These are phyloP conservation scores for Macrosiphum euphorbiae DNA, from an alignment of 2,888 invertebrate genomes.

Conservation along the genomic window DNA sequence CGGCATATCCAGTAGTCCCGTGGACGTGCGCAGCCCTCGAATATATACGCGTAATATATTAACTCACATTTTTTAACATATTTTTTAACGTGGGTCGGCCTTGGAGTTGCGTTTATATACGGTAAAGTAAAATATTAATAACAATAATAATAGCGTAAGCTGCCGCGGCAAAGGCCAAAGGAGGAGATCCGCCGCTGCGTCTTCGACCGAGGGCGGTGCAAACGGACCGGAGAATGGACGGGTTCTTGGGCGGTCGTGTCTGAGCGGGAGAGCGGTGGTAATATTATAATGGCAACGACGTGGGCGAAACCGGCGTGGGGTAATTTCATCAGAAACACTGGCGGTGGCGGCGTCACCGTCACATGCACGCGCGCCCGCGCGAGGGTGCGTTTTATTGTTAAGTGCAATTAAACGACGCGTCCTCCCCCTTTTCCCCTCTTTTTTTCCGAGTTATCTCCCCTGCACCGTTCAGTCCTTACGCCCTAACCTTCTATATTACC, in stretches of 20 bases:
- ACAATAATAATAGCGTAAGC: background rate
- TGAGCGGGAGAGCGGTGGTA: background rate
- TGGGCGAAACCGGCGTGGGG: constrained; percentile 42
- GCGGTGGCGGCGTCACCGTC: constrained; percentile 10
- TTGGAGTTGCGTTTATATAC: background rate
- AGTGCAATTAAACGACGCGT: constrained; percentile 44
- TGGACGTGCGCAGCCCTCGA: background rate
- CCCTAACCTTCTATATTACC: constrained; percentile 1
- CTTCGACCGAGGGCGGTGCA: constrained; percentile 34
- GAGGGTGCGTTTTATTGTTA: constrained; percentile 62
- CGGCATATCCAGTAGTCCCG: background rate
- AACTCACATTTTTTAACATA: background rate
- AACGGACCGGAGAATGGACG: constrained; percentile 35
- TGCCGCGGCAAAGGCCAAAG: background rate
- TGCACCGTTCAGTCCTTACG: background rate
- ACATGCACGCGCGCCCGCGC: constrained; percentile 30
- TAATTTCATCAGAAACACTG: constrained; percentile 56
- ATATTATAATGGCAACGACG: constrained; percentile 48
- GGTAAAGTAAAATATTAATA: background rate
- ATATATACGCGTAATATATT: background rate
- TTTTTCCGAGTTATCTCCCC: background rate
- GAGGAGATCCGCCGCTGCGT: background rate
- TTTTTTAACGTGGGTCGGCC: background rate
- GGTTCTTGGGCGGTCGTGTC: background rate
- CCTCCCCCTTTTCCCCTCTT: background rate